Conservation (phyloP, 2,888 invertebrate species). For the Asteroscopus sphinx region DNA sequence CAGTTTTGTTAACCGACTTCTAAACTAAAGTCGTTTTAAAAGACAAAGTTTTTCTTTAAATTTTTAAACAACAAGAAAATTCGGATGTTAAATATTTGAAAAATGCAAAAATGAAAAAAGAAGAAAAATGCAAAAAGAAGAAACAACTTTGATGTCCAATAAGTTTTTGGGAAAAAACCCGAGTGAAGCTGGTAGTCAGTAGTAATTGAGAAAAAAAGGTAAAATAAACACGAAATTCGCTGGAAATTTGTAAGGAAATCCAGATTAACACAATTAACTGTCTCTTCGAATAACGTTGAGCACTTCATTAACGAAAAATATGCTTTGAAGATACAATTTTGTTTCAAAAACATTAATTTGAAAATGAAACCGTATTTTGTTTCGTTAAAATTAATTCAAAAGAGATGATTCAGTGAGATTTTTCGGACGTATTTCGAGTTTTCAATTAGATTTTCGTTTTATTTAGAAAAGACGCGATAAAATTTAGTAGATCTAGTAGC, state of each 20-base stretch:
- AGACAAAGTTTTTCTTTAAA: slow-evolving; percentile 30
- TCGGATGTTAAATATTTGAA: background rate
- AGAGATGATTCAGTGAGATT: background rate
- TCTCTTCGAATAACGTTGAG: slow-evolving; percentile 18
- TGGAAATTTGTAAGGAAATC: slow-evolving; percentile 17
- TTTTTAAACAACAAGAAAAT: slow-evolving; percentile 16
- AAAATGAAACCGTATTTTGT: slow-evolving; percentile 14
- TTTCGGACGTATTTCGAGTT: background rate
- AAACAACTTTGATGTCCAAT: no score
- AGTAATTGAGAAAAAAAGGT: slow-evolving; percentile 8
- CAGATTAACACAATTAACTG: slow-evolving; percentile 40
- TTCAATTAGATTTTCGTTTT: background rate
- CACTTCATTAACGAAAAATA: slow-evolving; percentile 29
- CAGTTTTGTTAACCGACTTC: slow-evolving; percentile 34
- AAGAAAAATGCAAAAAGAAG: no score
- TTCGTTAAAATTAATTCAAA: slow-evolving; percentile 18
- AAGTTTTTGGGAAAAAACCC: no score
- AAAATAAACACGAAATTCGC: slow-evolving; percentile 6
- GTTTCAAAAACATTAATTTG: slow-evolving; percentile 34
- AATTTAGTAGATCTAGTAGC: no score
- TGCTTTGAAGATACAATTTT: slow-evolving; percentile 34
- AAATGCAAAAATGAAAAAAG: no score
- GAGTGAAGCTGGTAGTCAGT: no score
- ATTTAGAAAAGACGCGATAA: background rate
- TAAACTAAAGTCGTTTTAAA: slow-evolving; percentile 3